These are phyloP conservation scores for Parasteatoda tepidariorum DNA, from an alignment of 1,140 invertebrate species.

Conservation along the genomic window DNA sequence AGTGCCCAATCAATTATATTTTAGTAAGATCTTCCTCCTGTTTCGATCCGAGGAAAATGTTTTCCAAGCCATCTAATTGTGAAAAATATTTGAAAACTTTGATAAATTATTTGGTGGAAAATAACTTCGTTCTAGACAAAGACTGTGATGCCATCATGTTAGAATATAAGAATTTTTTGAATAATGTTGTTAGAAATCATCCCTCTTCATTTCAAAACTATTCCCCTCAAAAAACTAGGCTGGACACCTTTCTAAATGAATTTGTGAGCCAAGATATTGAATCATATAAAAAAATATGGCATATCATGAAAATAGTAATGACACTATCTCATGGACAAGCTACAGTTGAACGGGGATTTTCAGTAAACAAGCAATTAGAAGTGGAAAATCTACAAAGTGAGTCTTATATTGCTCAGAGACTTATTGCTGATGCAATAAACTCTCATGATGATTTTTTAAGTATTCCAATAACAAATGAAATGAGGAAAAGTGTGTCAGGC, in stretches of 20 bases:
- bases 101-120: neutral
- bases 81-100: neutral
- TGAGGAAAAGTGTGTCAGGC: neutral
- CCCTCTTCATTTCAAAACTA: too few relatives aligned
- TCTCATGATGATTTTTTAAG: neutral
- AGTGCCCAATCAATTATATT: slow-evolving; percentile 11
- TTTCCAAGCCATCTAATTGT: neutral
- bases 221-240: too few relatives aligned
- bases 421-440: neutral
- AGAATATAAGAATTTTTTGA: neutral
- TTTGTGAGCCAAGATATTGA: too few relatives aligned
- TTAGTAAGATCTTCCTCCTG: neutral
- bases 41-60: slow-evolving; percentile 4
- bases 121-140: neutral
- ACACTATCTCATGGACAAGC: too few relatives aligned
- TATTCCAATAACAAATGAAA: neutral
- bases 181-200: neutral
- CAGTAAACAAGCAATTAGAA: too few relatives aligned
- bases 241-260: too few relatives aligned
- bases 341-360: too few relatives aligned
- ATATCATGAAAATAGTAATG: too few relatives aligned
- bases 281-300: too few relatives aligned
- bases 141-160: neutral
- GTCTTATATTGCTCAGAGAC: neutral
- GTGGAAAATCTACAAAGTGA: neutral